phyloP scores from a whole-genome alignment of 2,797 vertebrate genomes.

The Chloroceryle inda region DNA sequence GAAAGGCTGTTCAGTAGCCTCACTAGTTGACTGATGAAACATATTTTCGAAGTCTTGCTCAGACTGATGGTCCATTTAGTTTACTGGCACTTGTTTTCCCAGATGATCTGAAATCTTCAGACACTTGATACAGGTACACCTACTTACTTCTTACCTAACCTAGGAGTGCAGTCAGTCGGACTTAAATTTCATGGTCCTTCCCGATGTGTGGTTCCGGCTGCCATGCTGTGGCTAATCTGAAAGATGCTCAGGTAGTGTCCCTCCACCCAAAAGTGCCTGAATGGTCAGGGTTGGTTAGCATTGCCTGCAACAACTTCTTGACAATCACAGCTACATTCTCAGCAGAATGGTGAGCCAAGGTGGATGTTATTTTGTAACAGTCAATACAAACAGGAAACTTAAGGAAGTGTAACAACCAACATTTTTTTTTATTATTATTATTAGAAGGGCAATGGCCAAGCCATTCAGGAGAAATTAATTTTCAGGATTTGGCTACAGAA shows the following conservation, averaged over 20 bases:
- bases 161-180: background rate
- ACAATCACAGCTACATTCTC: background rate
- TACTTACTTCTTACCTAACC: background rate
- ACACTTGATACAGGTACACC: background rate
- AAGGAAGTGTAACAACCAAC: slow-evolving; percentile 54
- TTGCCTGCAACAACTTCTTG: background rate
- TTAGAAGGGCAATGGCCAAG: slow-evolving; percentile 28
- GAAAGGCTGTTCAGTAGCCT: background rate
- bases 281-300: background rate
- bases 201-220: background rate
- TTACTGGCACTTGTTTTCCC: background rate
- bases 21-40: background rate
- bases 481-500: slow-evolving; percentile 60
- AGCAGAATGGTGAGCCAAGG: background rate
- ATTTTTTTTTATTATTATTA: slow-evolving; percentile 27
- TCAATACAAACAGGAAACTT: slow-evolving; percentile 12
- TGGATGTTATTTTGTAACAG: background rate
- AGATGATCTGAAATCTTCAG: background rate
- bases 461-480: slow-evolving; percentile 60
- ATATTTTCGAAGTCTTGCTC: background rate
- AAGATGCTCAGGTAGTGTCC: background rate
- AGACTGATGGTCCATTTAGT: background rate
- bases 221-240: background rate
- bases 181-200: background rate
- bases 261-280: background rate